Evolutionary conservation across 2,888 invertebrate genomes (phyloP).

Genomic region (Fragum sueziense): DNA sequence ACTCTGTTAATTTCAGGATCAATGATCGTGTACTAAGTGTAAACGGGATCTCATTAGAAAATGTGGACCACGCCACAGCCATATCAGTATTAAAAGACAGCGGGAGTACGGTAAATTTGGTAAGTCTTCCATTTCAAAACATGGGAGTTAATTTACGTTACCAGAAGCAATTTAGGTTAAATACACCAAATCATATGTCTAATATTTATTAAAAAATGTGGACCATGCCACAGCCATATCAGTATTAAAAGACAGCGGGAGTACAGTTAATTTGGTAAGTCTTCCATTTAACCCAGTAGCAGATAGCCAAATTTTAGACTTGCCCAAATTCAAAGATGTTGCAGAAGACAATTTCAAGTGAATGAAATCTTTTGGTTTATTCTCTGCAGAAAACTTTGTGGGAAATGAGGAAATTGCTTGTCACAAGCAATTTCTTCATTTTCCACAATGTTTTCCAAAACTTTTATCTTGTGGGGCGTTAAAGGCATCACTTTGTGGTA

Average conservation of each 20-base stretch:
- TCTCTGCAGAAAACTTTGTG: constrained; percentile 6
- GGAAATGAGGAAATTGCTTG: constrained; percentile 2
- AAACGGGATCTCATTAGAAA: constrained; percentile 97
- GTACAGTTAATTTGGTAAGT: constrained; percentile 79
- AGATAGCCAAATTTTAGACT: too few relatives aligned
- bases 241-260: constrained; percentile 83
- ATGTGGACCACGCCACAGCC: constrained; percentile 91
- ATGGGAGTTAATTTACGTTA: too few relatives aligned
- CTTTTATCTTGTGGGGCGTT: too few relatives aligned
- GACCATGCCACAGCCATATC: constrained; percentile 88
- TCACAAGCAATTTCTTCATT: neutral
- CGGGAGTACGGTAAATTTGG: constrained; percentile 79
- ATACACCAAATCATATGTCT: too few relatives aligned
- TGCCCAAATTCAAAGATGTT: too few relatives aligned
- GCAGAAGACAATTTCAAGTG: too few relatives aligned
- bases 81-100: constrained; percentile 83
- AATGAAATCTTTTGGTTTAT: too few relatives aligned
- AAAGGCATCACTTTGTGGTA: too few relatives aligned
- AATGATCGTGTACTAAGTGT: constrained; percentile 99
- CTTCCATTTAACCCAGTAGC: too few relatives aligned
- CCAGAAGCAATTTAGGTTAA: too few relatives aligned
- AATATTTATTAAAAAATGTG: constrained; percentile 97
- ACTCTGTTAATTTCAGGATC: constrained; percentile 87
- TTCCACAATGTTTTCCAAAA: too few relatives aligned
- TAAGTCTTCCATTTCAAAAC: too few relatives aligned